Base-by-base conservation (phyloP, 2,797 vertebrate species). In the Australoheros facetus region DNA sequence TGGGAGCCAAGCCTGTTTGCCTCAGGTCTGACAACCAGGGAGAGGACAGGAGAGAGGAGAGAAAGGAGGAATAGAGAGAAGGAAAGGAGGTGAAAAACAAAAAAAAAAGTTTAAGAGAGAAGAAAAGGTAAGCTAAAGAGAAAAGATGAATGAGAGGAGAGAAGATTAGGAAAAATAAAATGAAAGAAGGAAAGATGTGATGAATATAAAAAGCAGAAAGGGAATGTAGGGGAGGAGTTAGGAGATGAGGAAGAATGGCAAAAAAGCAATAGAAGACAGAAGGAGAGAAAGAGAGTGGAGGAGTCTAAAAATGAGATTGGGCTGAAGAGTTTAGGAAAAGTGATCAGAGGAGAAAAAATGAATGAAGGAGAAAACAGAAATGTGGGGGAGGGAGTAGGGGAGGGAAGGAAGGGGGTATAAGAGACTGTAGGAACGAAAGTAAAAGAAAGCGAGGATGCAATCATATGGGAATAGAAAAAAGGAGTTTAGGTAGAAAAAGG, bases 1-100 rank as follows among this genome's bases (percentile, higher is more conserved):
- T 59, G 56, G 75, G 81, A 89, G 88, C 85, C 86, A 83, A 87
- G 87, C 55, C 82, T 86, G 84, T 82, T 91, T 70, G 87, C 87
- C 90, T 90, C 70, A 71, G 83, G 83, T 87, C 81, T 87, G 81
- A 91, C 82, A 85, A 82, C 83, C 78, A 77, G 37, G 83, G 77
- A 73, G 79, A 62, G 42, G 54, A 59, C 16, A 26, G 34, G 69
- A 72, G 42, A 56, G 14, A 55, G n/a, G 30, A 53, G 34, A 28
- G 23, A 11, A 56, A 14, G 16, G 51, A 28, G 28, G 13, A 71
- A 48, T 21, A 34, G 23, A 57, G 21, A 37, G 14, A 64, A 60
- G 17, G 57, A 66, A 28, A 71, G 9, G 30, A 57, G 48, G 45
- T 77, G 6, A n/a, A 30, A 28, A 37, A 37, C 11, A 11, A 23